These are phyloP conservation scores for Psilopsiagon aurifrons DNA, from an alignment of 2,113 vertebrate genomes.

Conservation along the genomic window DNA sequence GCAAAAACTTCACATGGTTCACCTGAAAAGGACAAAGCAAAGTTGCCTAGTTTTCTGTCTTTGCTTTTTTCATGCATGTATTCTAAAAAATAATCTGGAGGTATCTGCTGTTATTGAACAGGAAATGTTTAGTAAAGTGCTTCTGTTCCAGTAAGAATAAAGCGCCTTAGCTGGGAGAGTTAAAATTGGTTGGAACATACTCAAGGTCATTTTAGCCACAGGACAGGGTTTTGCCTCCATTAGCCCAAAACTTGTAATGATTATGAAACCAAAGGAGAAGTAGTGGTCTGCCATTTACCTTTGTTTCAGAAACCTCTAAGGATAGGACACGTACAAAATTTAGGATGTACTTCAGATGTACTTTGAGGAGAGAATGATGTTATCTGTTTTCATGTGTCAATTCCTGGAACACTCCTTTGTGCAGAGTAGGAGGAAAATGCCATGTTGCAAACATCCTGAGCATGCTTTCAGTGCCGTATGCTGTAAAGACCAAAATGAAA, in stretches of 20 bases:
- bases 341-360: not conserved
- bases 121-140: not conserved
- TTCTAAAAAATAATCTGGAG: not conserved
- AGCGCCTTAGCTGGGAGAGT: not conserved
- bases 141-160: not conserved
- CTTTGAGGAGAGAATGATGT: not conserved
- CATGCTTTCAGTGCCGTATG: not conserved
- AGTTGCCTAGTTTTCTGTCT: not conserved
- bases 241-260: not conserved
- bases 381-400: fast-evolving
- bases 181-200: not conserved
- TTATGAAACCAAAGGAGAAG: not conserved
- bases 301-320: not conserved
- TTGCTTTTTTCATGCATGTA: not conserved
- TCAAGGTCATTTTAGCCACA: not conserved
- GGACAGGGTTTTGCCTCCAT: not conserved
- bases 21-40: not conserved
- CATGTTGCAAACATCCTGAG: not conserved
- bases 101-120: not conserved
- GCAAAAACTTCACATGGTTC: not conserved
- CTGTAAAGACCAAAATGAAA: not conserved
- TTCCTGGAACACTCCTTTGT: not conserved
- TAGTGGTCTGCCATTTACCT: not conserved
- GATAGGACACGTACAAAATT: not conserved
- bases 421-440: not conserved